These are phyloP conservation scores for Drosophila ananassae DNA, from an alignment of 1,140 invertebrate species.

Conservation along the genomic window DNA sequence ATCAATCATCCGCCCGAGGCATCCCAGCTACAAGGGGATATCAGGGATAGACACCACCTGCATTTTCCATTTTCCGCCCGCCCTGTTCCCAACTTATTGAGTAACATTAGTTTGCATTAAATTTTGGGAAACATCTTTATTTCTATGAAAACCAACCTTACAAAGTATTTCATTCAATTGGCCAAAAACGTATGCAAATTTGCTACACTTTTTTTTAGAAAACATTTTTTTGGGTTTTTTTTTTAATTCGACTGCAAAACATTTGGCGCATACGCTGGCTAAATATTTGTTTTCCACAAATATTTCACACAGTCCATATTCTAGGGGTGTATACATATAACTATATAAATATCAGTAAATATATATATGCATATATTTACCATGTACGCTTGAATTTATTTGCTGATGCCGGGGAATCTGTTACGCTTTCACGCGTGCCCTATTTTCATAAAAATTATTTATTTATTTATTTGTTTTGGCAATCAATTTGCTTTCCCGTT, in stretches of 20 bases:
- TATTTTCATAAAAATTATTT: constrained; percentile 52
- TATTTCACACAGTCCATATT: constrained; percentile 25
- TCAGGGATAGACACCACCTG: constrained; percentile 3
- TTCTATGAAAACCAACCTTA: constrained; percentile 38
- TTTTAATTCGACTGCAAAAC: constrained; percentile 36
- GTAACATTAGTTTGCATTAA: constrained; percentile 8
- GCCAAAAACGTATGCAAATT: constrained; percentile 59
- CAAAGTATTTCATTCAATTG: constrained; percentile 67
- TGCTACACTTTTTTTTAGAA: background rate
- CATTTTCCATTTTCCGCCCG: background rate
- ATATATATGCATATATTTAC: constrained; percentile 17
- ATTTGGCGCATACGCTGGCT: constrained; percentile 43
- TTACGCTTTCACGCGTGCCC: constrained; percentile 46
- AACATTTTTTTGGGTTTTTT: constrained; percentile 4
- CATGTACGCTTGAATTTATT: constrained; percentile 37
- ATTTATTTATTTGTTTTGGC: constrained; percentile 42
- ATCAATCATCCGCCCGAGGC: constrained; percentile 43
- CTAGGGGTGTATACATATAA: constrained; percentile 37
- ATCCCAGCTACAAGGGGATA: background rate
- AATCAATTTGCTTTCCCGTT: constrained; percentile 42
- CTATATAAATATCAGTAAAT: constrained; percentile 43
- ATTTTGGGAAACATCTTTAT: constrained; percentile 60
- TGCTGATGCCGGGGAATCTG: constrained; percentile 38
- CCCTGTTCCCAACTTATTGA: background rate
- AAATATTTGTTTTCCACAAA: constrained; percentile 41